Evolutionary conservation across 2,888 invertebrate species (phyloP), one percentile per base, ranked within the genome.

Genomic region (Calameuta idolon): DNA sequence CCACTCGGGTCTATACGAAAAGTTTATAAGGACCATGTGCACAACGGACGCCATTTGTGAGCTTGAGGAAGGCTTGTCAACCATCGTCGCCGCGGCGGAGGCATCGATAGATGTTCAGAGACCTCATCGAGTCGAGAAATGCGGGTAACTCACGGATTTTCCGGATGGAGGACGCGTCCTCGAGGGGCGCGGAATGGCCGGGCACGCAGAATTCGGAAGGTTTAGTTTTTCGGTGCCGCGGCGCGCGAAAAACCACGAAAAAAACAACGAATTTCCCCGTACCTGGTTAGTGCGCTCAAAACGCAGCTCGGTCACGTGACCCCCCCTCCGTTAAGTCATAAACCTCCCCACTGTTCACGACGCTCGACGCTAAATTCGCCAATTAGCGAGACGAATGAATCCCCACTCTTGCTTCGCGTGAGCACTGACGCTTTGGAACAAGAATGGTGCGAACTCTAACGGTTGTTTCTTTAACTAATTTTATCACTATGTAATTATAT

Each of bases 231-330:
- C 85, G 82, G 82, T 81, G 83, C 81, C 83, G 83, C 84, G 85
- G 84, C 86, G 85, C 85, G 83, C 85, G 86, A 85, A 85, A 88
- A 89, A 86, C 84, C 83, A 88, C 84, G 85, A 88, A 87, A 90
- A 90, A 91, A 89, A 89, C 89, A 89, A 90, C 86, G 86, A 88
- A 90, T 88, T 88, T 86, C 92, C 92, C 91, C 93, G 93, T 94
- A 94, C 94, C 94, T 94, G 94, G 91, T 94, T 94, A 94, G 94
- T 94, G 94, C 94, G 94, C 94, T 94, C 93, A 94, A 94, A 92
- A 94, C 94, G 94, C 94, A 94, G 93, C 93, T 93, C 93, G 93
- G 92, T 94, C 94, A 94, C 94, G 94, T 94, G 94, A 94, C 93
- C 93, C 85, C 85, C 80, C 55, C 69, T 73, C 76, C 69, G 75